Base-by-base conservation (phyloP, 1,140 invertebrate genomes). In the Hyles vespertilio region DNA sequence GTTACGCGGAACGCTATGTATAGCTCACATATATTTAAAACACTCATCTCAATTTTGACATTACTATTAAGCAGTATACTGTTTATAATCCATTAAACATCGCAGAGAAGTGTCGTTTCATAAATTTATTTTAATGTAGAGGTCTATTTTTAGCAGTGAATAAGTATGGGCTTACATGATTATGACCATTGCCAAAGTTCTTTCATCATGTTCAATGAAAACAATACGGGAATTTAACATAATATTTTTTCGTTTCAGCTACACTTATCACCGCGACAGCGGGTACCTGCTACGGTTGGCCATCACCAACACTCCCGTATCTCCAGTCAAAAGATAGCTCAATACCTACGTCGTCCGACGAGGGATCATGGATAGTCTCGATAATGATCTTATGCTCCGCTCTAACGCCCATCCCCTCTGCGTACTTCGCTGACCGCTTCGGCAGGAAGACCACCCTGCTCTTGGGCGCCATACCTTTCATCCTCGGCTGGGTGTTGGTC, bases 381-480 rank as follows among this genome's bases (percentile, higher is more conserved):
- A 84, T 92, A 43, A 84, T 90, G 89, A 90, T 89, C 65, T 74
- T 90, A 10, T 90, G 83, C 63, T 90, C 89, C 5, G 83, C 86
- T 7, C 59, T 89, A 55, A 89, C 85, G 40, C 87, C 89, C 3
- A 72, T 90, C 2, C 89, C 89, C 8, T 82, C 89, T 3, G 89
- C 87, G 32, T 90, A 90, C 67, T 69, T 86, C 51, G 86, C 87
- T 46, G 89, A 90, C 63, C 81, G 76, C 43, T 86, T 92, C 60
- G 95, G 95, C 4, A 89, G 95, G 22, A 95, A 95, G 75, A 87
- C 84, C 2, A 92, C 93, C 3, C 89, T 96, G 2, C 77, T 94
- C 2, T 62, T 92, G 6, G 90, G 91, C 7, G 91, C 91, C 0
- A 63, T 94, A n/a, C 93, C 92, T 2, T 92, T 92, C 72, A 84